A percentile compares a stretch with the other conserved stretches of the same genome.
Conservation (phyloP, 2,797 vertebrate genomes). For the Lepus townsendii region DNA sequence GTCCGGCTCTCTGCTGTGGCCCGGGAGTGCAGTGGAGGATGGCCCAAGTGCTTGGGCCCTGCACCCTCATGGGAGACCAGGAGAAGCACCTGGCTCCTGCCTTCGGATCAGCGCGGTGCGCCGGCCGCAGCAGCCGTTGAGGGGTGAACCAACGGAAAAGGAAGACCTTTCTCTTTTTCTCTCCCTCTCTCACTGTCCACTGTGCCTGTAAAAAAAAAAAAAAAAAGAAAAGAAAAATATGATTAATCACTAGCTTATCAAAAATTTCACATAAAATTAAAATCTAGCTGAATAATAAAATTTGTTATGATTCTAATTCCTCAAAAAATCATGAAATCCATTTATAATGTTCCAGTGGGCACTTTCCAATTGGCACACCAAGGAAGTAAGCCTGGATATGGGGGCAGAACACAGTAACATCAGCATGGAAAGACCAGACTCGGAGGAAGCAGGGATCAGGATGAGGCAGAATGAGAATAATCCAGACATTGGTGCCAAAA, state of each 20-base stretch:
- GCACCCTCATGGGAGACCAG: no score
- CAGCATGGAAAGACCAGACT: background rate
- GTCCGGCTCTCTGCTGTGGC: no score
- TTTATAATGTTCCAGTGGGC: constrained; percentile 21
- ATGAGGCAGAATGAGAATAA: background rate
- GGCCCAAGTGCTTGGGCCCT: no score
- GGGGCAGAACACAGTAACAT: background rate
- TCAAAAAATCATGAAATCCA: constrained; percentile 57
- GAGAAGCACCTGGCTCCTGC: no score
- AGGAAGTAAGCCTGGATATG: background rate
- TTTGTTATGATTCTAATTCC: constrained; percentile 76
- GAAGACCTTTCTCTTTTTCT: no score
- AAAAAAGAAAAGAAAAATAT: constrained; percentile 5
- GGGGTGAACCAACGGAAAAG: no score
- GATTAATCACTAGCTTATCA: constrained; percentile 54
- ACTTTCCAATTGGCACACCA: constrained; percentile 34
- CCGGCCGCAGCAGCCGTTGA: no score
- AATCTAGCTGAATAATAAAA: constrained; percentile 64
- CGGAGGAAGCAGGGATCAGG: background rate
- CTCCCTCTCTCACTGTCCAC: no score
- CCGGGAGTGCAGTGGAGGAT: no score
- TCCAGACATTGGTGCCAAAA: background rate
- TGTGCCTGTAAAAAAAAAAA: no score
- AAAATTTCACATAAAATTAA: constrained; percentile 76
- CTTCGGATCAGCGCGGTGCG: no score